phyloP scores from a whole-genome alignment of 2,888 invertebrate species.

The Nymphalis c-album region DNA sequence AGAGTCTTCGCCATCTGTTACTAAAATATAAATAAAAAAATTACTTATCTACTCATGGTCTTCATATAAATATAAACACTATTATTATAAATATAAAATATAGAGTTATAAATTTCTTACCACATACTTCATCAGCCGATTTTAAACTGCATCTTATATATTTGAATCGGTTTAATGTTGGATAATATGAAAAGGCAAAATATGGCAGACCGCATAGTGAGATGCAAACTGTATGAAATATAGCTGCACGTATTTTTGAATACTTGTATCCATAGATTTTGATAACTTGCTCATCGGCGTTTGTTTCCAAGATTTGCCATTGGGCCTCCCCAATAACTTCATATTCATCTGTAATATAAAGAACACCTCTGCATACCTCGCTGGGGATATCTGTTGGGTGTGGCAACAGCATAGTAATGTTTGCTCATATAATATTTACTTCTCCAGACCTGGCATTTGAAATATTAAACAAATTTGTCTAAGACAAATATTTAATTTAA shows the following conservation, averaged over 20 bases:
- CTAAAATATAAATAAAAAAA: slow-evolving; percentile 53
- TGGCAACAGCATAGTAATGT: slow-evolving; percentile 38
- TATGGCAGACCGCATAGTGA: slow-evolving; percentile 81
- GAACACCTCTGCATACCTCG: slow-evolving; percentile 46
- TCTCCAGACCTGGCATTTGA: not conserved
- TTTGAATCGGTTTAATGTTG: slow-evolving; percentile 77
- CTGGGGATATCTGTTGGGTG: slow-evolving; percentile 51
- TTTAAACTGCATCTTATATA: slow-evolving; percentile 81
- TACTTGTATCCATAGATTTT: slow-evolving; percentile 79
- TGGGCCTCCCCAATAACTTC: slow-evolving; percentile 80
- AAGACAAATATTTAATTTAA: too few species aligned
- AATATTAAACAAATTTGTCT: too few species aligned
- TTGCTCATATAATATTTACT: slow-evolving; percentile 27
- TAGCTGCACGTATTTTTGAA: slow-evolving; percentile 62
- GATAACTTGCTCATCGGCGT: slow-evolving; percentile 71
- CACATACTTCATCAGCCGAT: slow-evolving; percentile 78
- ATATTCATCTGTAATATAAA: slow-evolving; percentile 73
- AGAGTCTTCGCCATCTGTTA: slow-evolving; percentile 72
- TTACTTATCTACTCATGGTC: not conserved
- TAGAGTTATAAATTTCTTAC: slow-evolving; percentile 58
- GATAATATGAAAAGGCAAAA: slow-evolving; percentile 80
- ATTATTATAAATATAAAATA: not conserved
- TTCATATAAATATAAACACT: not conserved
- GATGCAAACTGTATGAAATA: slow-evolving; percentile 77
- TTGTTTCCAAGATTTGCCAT: slow-evolving; percentile 78